These are phyloP conservation scores for Oophaga sylvatica DNA, from an alignment of 2,797 vertebrate genomes.

Conservation along the genomic window DNA sequence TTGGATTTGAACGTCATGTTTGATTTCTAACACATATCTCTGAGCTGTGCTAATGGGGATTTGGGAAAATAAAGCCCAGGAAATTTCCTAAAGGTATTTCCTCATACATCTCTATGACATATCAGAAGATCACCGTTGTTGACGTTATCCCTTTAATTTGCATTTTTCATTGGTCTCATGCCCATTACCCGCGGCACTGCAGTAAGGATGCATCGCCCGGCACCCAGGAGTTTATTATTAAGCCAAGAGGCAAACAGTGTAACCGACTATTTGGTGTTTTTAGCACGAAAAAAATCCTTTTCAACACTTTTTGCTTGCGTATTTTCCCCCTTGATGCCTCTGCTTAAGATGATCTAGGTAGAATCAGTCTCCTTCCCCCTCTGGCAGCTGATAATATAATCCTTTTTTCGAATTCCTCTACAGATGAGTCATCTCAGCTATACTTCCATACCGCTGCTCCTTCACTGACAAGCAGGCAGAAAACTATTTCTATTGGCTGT, in stretches of 20 bases:
- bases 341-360: neutral
- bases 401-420: neutral
- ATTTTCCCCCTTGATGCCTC: too few species aligned
- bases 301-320: neutral
- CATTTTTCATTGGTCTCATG: neutral
- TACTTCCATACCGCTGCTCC: too few species aligned
- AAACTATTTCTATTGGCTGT: too few species aligned
- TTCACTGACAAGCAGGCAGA: neutral
- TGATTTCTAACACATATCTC: too few species aligned
- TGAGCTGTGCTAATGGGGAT: too few species aligned
- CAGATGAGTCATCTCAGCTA: neutral
- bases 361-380: too few species aligned
- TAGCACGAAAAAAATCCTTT: too few species aligned
- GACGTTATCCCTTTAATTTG: neutral
- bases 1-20: too few species aligned
- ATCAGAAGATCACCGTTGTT: neutral
- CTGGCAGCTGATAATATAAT: neutral
- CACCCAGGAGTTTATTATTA: slow-evolving; percentile 6
- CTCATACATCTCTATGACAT: neutral
- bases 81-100: neutral
- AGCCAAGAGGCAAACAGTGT: neutral
- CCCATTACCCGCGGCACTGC: neutral
- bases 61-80: neutral
- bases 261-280: neutral
- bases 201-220: neutral